Evolutionary conservation across 2,113 vertebrate species (phyloP).

Genomic region (Phaethon lepturus): DNA sequence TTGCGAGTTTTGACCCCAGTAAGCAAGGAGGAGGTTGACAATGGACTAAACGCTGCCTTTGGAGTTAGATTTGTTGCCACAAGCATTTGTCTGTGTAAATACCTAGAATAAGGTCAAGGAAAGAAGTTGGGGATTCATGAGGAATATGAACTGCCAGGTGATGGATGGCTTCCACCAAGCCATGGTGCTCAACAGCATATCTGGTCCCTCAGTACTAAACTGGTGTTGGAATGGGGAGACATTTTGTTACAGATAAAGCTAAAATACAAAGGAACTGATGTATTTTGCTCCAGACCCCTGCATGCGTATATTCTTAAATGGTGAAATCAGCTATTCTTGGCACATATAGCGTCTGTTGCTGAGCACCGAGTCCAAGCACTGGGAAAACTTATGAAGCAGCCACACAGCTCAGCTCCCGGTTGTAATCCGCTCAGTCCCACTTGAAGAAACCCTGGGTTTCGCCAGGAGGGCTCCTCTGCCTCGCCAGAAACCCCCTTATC

Average conservation of each 20-base stretch:
- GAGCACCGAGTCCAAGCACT: not conserved
- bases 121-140: not conserved
- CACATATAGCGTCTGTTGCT: not conserved
- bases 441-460: not conserved
- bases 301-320: rapidly evolving
- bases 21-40: not conserved
- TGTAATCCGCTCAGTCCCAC: not conserved
- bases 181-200: not conserved
- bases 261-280: not conserved
- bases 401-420: not conserved
- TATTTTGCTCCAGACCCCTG: not conserved
- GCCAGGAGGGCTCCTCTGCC: not conserved
- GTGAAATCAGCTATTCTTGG: not conserved
- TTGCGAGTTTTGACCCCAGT: not conserved
- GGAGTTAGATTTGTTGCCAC: not conserved
- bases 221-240: not conserved
- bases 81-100: not conserved
- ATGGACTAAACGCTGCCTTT: not conserved
- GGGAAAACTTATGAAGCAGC: not conserved
- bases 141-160: not conserved
- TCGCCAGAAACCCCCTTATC: not conserved
- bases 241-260: not conserved
- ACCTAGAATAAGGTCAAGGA: not conserved
- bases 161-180: not conserved
- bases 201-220: not conserved